Base-by-base conservation (phyloP, 2,888 invertebrate species). In the Aphodius granarius region DNA sequence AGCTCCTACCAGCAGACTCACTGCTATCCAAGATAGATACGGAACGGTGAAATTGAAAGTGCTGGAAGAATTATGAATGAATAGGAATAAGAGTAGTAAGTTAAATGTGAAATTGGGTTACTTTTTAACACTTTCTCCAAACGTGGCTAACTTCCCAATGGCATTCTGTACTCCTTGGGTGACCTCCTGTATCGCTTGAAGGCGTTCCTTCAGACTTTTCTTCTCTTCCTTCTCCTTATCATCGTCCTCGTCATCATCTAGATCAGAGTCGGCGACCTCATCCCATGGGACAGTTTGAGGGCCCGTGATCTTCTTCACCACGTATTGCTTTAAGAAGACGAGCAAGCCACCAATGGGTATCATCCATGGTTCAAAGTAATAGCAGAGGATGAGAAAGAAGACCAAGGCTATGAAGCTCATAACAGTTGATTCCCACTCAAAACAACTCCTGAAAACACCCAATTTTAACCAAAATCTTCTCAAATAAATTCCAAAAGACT, bases 41-140 rank as follows among this genome's bases (percentile, higher is more conserved):
- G 98, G 97, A 86, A 98, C 95, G 77, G 97, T 97, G 89, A 98
- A 99, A 88, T 98, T 97, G 89, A 97, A 96, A 77, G 97, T 93
- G 88, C 97, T 97, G 90, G 78, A 91, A 90, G 78, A 82, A n/a
- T n/a, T n/a, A n/a, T n/a, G n/a, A n/a, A n/a, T n/a, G n/a, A n/a
- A n/a, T n/a, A n/a, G n/a, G n/a, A n/a, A n/a, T n/a, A n/a, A n/a
- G n/a, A n/a, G n/a, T n/a, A n/a, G n/a, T n/a, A n/a, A 2, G 6
- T 13, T 43, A 43, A 43, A 43, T 43, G 13, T 6, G 0, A 1
- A 43, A 43, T 3, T 43, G 0, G 43, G 13, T 88, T 89, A 98
- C 97, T 99, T 99, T 89, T 97, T 97, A 74, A 97, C 92, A 84
- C 95, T 92, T 88, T 99, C 98, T 79, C 96, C 94, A 77, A 98